phyloP scores from a whole-genome alignment of 2,797 vertebrate species.

The Hoplostethus mediterraneus region DNA sequence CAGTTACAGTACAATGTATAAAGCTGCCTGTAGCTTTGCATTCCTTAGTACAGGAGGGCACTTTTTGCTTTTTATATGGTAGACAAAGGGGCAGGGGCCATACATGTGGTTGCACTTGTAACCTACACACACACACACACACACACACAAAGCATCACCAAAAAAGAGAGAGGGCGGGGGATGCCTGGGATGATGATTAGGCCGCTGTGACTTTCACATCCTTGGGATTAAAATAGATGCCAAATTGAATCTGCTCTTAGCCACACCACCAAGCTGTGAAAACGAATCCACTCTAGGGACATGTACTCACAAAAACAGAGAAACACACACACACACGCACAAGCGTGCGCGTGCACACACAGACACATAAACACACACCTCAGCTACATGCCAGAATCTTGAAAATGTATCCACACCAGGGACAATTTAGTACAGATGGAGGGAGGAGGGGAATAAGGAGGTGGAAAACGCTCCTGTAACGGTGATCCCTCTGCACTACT shows the following conservation, averaged over 20 bases:
- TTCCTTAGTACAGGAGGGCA: neutral
- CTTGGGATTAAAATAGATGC: conserved; percentile 65
- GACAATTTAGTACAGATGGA: conserved; percentile 65
- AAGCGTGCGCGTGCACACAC: neutral
- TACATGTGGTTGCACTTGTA: no score
- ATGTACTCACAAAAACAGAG: conserved; percentile 47
- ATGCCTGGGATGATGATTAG: conserved; percentile 47
- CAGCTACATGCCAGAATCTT: conserved; percentile 61
- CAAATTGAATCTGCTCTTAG: conserved; percentile 65
- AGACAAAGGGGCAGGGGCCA: no score
- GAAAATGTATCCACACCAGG: conserved; percentile 72
- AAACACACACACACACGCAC: conserved; percentile 24
- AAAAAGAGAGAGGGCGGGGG: conserved; percentile 9
- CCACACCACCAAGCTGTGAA: conserved; percentile 66
- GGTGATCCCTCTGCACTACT: conserved; percentile 44
- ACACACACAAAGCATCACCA: neutral
- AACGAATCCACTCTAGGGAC: conserved; percentile 72
- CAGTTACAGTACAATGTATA: neutral
- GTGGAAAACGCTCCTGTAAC: conserved; percentile 46
- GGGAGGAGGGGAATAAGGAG: conserved; percentile 41
- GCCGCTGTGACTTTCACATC: conserved; percentile 59
- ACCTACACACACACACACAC: conserved; percentile 11
- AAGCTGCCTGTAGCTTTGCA: neutral
- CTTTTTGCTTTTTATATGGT: neutral
- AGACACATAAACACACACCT: conserved; percentile 6